Evolutionary conservation across 1,140 invertebrate genomes (phyloP), one percentile per base, ranked within the genome.

Genomic region (Meloidogyne hapla): DNA sequence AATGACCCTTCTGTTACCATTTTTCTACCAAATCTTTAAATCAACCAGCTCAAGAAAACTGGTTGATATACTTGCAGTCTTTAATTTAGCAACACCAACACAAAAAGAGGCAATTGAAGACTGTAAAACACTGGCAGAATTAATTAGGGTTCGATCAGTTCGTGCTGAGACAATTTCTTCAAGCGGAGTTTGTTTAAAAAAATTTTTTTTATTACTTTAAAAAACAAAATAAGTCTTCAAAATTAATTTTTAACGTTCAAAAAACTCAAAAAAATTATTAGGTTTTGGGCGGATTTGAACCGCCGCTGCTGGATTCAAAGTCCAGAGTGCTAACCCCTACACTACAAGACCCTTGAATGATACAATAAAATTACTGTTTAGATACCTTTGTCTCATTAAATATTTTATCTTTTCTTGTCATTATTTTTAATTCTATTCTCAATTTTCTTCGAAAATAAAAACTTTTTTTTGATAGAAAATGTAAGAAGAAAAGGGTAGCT

Each of bases 11-110:
- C n/a, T n/a, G n/a, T n/a, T n/a, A n/a, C n/a, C n/a, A n/a, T n/a
- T n/a, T n/a, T n/a, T n/a, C n/a, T n/a, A n/a, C n/a, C n/a, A n/a
- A n/a, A n/a, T n/a, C n/a, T n/a, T n/a, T n/a, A n/a, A n/a, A n/a
- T n/a, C n/a, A n/a, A n/a, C n/a, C n/a, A 81, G 87, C 98, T 13
- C 93, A 95, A 87, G 91, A 96, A 88, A 89, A 91, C 68, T 91
- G 9, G 93, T 99, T 77, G 89, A 91, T 61, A 87, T 98, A 33
- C 92, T 94, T 83, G 91, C 94, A 87, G 92, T 98, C 79, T 95
- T 96, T 88, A 91, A 91, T 68, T 96, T 95, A 93, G 92, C 94
- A 42, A 90, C 91, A 28, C 95, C 95, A 1, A 91, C 92, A 82
- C 94, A 97, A 88, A 91, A 91, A 73, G 89, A 90, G 21, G 94